Evolutionary conservation across 30 jellyfish, hydroid and myxozoan species (phyloP).

Genomic region (Hydractinia echinata): DNA sequence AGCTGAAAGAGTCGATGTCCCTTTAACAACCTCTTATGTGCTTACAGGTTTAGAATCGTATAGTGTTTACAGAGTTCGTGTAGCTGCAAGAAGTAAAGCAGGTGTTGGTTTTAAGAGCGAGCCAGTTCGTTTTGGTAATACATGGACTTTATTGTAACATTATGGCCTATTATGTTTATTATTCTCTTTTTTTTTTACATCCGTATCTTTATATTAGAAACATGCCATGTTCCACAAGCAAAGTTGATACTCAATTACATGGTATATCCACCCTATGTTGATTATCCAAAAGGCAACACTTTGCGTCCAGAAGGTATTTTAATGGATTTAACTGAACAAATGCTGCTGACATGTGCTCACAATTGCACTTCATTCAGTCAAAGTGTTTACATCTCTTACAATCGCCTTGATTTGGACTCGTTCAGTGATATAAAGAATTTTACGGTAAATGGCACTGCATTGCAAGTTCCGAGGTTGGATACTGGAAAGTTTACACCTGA

Average conservation of each 20-base stretch:
- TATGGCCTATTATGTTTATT: too few species aligned
- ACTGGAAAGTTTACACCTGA: constrained; percentile 2
- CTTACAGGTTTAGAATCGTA: constrained; percentile 7
- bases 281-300: background rate
- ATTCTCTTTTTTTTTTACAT: too few species aligned
- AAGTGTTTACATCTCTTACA: background rate
- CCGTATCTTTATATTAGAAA: background rate
- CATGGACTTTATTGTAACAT: background rate
- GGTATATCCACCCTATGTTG: constrained; percentile 10
- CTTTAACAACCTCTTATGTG: background rate
- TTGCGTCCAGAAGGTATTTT: constrained; percentile 8
- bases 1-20: background rate
- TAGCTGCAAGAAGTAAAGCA: constrained; percentile 6
- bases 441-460: background rate
- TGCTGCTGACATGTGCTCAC: constrained; percentile 3
- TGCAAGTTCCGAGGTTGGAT: constrained; percentile 8
- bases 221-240: constrained; percentile 15
- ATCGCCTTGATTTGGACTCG: background rate
- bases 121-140: background rate
- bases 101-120: constrained; percentile 11
- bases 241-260: background rate
- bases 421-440: background rate
- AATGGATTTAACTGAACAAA: background rate
- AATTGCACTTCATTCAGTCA: background rate
- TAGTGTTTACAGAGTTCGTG: background rate